Base-by-base conservation (phyloP, 2,888 invertebrate species). In the Hydropsyche betteni region DNA sequence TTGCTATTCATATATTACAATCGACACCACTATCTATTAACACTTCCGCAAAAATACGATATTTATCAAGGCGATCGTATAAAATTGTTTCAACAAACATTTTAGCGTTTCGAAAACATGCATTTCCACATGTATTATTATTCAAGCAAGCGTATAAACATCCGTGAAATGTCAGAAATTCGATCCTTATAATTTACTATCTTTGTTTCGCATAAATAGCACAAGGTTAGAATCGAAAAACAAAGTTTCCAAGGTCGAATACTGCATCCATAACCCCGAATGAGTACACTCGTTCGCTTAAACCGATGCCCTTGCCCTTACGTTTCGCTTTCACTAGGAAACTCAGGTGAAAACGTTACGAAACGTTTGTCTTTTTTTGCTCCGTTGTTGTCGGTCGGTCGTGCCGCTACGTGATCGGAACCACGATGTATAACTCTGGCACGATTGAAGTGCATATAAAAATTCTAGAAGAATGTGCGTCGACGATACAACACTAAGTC, bases 261-360 rank as follows among this genome's bases (percentile, higher is more conserved):
- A 24, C 50, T 69, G 50, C 16, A 52, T 52, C 50, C 34, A 36
- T 36, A 24, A 24, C 24, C 24, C 44, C 12, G 64, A 64, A 64
- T 10, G 61, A 16, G 33, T 16, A 6, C 53, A 7, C 53, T 61
- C 44, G 44, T 44, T 34, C n/a, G 4, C 10, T 16, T n/a, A 70
- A 53, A 7, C 10, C 12, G 8, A 14, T 72, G 72, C 72, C 72
- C 72, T 72, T 72, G 72, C 72, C 72, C 72, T 72, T 72, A 64
- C 36, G 4, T 72, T 72, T 72, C 72, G 55, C 72, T 61, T 12
- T 33, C 58, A 16, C 55, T 61, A 44, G 53, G 12, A 50, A 50
- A 44, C 12, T 51, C 14, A 16, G 55, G 38, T 72, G 72, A 58
- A 71, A 58, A 34, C 38, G 61, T 72, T 72, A 72, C 50, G 58